phyloP scores from a whole-genome alignment of 2,113 vertebrate genomes.

The Pao palembangensis region DNA sequence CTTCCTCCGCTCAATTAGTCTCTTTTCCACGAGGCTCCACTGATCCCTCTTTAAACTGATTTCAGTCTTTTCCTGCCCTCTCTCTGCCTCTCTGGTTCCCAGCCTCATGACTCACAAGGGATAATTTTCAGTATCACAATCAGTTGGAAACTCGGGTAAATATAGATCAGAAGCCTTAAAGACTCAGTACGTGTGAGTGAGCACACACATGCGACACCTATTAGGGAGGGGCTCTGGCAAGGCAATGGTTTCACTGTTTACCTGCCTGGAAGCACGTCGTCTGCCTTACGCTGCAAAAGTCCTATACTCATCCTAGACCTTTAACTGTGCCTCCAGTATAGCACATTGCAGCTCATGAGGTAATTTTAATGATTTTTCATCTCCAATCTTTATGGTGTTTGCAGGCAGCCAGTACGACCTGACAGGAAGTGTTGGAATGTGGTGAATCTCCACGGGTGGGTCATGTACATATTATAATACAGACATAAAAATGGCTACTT shows the following conservation, averaged over 20 bases:
- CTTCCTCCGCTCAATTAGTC: slow-evolving; percentile 49
- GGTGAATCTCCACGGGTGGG: too few species aligned
- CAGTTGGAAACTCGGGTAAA: slow-evolving; percentile 61
- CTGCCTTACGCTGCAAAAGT: slow-evolving; percentile 17
- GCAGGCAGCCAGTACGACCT: not conserved
- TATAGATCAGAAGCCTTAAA: slow-evolving; percentile 62
- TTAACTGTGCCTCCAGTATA: slow-evolving; percentile 24
- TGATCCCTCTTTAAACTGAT: slow-evolving; percentile 60
- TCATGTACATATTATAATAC: too few species aligned
- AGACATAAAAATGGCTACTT: too few species aligned
- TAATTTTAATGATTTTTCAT: too few species aligned
- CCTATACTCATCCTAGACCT: slow-evolving; percentile 1
- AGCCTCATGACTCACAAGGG: slow-evolving; percentile 54
- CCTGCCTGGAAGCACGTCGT: slow-evolving; percentile 61
- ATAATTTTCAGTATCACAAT: slow-evolving; percentile 53
- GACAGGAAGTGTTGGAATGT: not conserved
- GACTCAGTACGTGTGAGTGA: slow-evolving; percentile 59
- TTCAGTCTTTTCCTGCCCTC: slow-evolving; percentile 30
- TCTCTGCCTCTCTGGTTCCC: slow-evolving; percentile 25
- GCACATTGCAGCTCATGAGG: not conserved
- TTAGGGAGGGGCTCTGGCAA: slow-evolving; percentile 39
- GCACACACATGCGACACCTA: slow-evolving; percentile 43
- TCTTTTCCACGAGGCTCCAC: slow-evolving; percentile 47
- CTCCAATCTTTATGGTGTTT: too few species aligned
- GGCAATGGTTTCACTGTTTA: slow-evolving; percentile 45